Evolutionary conservation across 2,888 invertebrate species (phyloP), one percentile per base, ranked within the genome.

Genomic region (Andricus quercusramuli): DNA sequence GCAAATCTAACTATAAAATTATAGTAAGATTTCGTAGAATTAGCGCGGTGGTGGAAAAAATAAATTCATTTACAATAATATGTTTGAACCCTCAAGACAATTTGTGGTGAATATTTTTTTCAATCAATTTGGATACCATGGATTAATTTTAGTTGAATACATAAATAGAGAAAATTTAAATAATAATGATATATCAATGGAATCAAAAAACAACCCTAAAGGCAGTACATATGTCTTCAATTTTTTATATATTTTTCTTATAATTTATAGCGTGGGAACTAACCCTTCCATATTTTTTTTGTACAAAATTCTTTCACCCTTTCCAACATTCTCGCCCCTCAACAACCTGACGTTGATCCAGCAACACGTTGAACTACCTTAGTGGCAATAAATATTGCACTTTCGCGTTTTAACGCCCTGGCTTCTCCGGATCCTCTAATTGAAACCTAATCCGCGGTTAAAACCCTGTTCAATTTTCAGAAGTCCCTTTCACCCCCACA

Each of bases 381-480:
- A 80, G 47, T 47, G 81, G 84, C 84, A 80, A 90, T 90, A 90
- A 91, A 90, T 89, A 90, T 90, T 85, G 79, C 79, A 83, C 80
- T 85, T 85, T 83, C 77, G 70, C 80, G 84, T 85, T 88, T 89
- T 83, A 86, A 85, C 88, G 83, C 80, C 79, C 80, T 82, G 83
- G 62, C 83, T 87, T 81, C 79, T 86, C 86, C 80, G 84, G 84
- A 86, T 84, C 84, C 84, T 86, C 85, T 90, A 91, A 91, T 91
- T 90, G 90, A 89, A 90, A 90, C 82, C 88, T 91, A 90, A 91
- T 91, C 91, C 91, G 81, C 78, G 85, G 85, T 82, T 88, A 87
- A 90, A 87, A 84, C 84, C 79, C 79, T 81, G 85, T 86, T 84
- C 83, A 86, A 85, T 86, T 86, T 88, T 85, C 83, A 79, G 65